Evolutionary conservation across 1,140 invertebrate species (phyloP), one percentile per base, ranked within the genome.

Genomic region (Drosophila gunungcola): DNA sequence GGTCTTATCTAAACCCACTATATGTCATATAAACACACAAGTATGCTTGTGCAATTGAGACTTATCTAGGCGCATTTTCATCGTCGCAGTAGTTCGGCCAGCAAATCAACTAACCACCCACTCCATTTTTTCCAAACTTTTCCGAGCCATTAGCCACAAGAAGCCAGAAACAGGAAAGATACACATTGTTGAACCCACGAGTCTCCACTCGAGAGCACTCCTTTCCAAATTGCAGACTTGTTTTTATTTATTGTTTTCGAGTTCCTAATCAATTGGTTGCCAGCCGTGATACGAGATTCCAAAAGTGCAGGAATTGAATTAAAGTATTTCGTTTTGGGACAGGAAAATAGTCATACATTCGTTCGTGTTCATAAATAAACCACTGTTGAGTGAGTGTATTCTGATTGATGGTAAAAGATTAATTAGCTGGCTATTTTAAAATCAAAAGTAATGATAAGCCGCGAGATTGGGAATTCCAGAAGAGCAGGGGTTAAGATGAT

Each of bases 31-130:
- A 57, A 32, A 45, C 54, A 27, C 11, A 41, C 9, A 4, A n/a
- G 10, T 49, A 11, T 43, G 69, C 72, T 74, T 74, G 70, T 75
- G 73, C 73, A 75, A 75, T 74, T 57, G 72, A 42, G 48, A 38
- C 72, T 75, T 75, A 75, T 75, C 73, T 75, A 75, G 75, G 72
- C 72, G 60, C 52, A 75, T 65, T 75, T 75, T 53, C 72, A 75
- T 65, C 45, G 58, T 67, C 34, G 42, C 48, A 68, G 27, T 51
- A 16, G 55, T 3, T 29, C n/a, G 25, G 12, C 7, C 27, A 32
- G 27, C 7, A 13, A 16, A 11, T 46, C 21, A 5, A 29, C 9
- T 11, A 29, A 0, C 45, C 38, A 25, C 12, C 38, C 65, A 9
- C 16, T 5, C 63, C 10, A 32, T 12, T n/a, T 27, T 7, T 13